These are phyloP conservation scores for Anableps anableps DNA, from an alignment of 2,797 vertebrate genomes.

Conservation along the genomic window DNA sequence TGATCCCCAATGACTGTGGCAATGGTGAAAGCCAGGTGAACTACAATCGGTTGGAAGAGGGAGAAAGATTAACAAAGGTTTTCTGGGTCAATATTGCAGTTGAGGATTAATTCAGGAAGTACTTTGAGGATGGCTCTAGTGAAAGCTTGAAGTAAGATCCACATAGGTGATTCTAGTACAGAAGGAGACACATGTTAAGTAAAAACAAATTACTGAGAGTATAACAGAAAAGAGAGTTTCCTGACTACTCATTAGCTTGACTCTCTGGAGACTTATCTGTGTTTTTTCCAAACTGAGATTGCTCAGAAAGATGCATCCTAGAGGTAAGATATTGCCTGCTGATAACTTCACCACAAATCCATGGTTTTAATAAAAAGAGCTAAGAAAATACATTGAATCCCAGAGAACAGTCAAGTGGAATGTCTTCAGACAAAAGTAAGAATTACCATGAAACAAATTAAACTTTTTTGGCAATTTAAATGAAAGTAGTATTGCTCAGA, in stretches of 20 bases:
- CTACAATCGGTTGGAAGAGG: background rate
- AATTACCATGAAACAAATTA: background rate
- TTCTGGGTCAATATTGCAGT: background rate
- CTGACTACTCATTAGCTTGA: background rate
- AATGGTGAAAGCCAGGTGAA: background rate
- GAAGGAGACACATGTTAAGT: background rate
- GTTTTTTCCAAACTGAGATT: background rate
- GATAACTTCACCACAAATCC: background rate
- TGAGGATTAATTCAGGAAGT: background rate
- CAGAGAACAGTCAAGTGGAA: background rate
- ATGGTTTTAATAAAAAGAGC: background rate
- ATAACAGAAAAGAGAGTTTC: background rate
- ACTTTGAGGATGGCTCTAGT: background rate
- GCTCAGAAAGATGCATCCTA: background rate
- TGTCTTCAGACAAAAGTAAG: background rate
- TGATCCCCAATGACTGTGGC: background rate
- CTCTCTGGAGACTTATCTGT: background rate
- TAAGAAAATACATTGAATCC: background rate
- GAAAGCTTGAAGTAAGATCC: background rate
- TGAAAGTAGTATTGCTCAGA: background rate
- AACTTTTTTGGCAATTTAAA: background rate
- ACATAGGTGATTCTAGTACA: too few relatives aligned
- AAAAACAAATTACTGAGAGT: background rate
- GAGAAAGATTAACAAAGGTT: background rate
- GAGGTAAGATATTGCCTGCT: background rate